Evolutionary conservation across 2,888 invertebrate genomes (phyloP).

Genomic region (Cephus rjabovi): DNA sequence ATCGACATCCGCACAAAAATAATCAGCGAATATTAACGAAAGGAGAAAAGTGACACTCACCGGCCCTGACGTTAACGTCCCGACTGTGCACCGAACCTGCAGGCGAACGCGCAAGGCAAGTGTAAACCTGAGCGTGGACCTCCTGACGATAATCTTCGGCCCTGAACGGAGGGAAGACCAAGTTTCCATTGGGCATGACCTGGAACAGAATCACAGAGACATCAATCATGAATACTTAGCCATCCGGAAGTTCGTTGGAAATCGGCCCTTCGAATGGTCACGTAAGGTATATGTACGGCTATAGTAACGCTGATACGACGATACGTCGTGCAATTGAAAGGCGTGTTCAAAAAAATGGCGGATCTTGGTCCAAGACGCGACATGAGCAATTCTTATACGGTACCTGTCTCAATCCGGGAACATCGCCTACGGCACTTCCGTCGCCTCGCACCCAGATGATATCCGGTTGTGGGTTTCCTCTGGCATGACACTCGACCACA

Average conservation of each 20-base stretch:
- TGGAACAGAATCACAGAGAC: slow-evolving; percentile 61
- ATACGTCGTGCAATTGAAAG: too few relatives aligned
- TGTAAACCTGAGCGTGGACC: slow-evolving; percentile 94
- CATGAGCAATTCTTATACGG: slow-evolving; percentile 19
- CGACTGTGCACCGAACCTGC: slow-evolving; percentile 92
- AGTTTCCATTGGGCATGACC: slow-evolving; percentile 90
- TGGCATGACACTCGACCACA: slow-evolving; percentile 91
- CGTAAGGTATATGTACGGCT: too few relatives aligned
- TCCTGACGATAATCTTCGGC: slow-evolving; percentile 94
- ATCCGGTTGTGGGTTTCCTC: slow-evolving; percentile 90
- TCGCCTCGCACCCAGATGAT: slow-evolving; percentile 94
- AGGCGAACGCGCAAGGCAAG: slow-evolving; percentile 89
- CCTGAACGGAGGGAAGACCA: slow-evolving; percentile 94
- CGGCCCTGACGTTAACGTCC: slow-evolving; percentile 94
- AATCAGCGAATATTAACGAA: background rate
- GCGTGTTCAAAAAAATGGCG: too few relatives aligned
- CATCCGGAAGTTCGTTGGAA: too few relatives aligned
- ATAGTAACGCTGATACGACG: too few relatives aligned
- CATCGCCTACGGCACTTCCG: slow-evolving; percentile 91
- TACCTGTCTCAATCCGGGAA: slow-evolving; percentile 88
- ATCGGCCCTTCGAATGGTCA: too few relatives aligned
- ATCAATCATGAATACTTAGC: background rate
- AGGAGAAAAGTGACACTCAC: slow-evolving; percentile 71
- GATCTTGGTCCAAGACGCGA: too few relatives aligned
- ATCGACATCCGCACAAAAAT: too few relatives aligned